A percentile compares a stretch with the other conserved stretches of the same genome.
phyloP scores from a whole-genome alignment of 2,113 vertebrate species.

The Microcebus lehilahytsara region DNA sequence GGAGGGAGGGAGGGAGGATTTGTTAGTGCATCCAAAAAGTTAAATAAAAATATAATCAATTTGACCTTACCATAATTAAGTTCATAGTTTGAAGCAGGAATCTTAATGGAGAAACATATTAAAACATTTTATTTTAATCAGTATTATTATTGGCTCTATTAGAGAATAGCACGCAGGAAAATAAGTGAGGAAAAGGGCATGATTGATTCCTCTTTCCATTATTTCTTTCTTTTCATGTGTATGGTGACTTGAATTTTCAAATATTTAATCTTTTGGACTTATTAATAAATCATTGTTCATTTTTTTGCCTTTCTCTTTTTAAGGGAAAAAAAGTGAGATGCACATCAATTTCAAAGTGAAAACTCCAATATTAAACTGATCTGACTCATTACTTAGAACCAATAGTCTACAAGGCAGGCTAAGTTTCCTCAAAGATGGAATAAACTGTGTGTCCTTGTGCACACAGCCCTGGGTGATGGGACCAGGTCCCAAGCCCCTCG shows the following conservation, averaged over 20 bases:
- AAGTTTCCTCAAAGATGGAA: neutral
- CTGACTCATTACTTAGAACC: neutral
- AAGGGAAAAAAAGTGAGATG: neutral
- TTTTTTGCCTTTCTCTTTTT: neutral
- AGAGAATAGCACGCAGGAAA: neutral
- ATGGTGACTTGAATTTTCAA: neutral
- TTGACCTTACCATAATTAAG: neutral
- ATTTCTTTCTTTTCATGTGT: neutral
- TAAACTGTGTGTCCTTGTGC: neutral
- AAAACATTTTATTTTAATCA: neutral
- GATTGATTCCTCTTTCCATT: neutral
- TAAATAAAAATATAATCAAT: neutral
- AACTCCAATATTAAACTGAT: neutral
- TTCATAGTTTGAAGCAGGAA: neutral
- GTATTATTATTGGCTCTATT: neutral
- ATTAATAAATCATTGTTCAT: neutral
- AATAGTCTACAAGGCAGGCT: neutral
- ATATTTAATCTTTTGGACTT: neutral
- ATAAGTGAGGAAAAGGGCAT: neutral
- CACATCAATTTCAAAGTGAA: neutral
- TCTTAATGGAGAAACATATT: neutral
- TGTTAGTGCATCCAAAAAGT: neutral
- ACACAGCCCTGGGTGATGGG: fast-evolving
- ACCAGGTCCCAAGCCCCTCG: too few relatives aligned
- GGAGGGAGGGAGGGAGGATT: too few relatives aligned